Percentiles rank a stretch among this genome's conserved stretches.
These are phyloP conservation scores for Heliconius melpomene DNA, from an alignment of 1,140 invertebrate genomes.

Conservation along the genomic window DNA sequence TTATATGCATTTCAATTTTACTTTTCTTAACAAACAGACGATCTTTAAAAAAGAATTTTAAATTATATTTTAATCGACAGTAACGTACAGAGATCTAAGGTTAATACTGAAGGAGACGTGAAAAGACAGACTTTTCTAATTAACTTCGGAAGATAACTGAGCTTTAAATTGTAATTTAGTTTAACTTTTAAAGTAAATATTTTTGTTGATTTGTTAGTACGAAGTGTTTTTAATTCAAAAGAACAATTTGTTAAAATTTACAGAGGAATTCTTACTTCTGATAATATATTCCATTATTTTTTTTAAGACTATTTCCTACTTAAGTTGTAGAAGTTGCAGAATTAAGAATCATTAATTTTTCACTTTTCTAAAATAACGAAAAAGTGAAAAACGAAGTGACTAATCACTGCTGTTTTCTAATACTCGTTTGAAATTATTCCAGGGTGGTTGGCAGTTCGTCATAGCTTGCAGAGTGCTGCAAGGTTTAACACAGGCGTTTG, in stretches of 20 bases:
- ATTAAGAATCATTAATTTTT: too few species aligned
- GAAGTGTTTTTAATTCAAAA: neutral
- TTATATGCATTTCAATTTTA: neutral
- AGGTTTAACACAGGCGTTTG: conserved; percentile 87
- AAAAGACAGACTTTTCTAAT: conserved; percentile 1
- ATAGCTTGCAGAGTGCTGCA: conserved; percentile 83
- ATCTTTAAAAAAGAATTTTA: neutral
- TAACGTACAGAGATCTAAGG: neutral
- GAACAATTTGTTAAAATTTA: too few species aligned
- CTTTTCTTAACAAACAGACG: neutral
- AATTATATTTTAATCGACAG: neutral
- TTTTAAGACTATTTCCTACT: too few species aligned
- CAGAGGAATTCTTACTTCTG: too few species aligned
- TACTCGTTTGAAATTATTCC: neutral
- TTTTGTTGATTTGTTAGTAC: conserved; percentile 8
- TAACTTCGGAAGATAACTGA: neutral
- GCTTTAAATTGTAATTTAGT: neutral
- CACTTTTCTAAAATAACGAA: too few species aligned
- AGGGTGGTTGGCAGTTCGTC: conserved; percentile 81
- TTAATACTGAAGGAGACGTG: neutral
- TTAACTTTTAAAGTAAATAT: neutral
- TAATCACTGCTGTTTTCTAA: neutral
- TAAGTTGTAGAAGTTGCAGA: too few species aligned
- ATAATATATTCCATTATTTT: too few species aligned
- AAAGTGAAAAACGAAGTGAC: neutral